Conservation (phyloP, 2,113 vertebrate genomes). For the Anhinga rufa region DNA sequence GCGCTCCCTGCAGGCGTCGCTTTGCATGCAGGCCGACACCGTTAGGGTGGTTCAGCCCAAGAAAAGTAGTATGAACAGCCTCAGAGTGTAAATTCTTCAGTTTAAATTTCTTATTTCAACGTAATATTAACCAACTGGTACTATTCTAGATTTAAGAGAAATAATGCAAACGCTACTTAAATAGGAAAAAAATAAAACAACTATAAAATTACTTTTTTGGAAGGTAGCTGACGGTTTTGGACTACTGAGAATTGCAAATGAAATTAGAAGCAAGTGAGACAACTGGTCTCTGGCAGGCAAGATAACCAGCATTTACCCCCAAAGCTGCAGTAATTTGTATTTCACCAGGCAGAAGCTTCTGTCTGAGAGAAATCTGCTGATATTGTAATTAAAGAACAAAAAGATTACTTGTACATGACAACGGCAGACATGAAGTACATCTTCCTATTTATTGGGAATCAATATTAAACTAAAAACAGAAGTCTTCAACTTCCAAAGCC, state of each 20-base stretch:
- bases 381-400: neutral
- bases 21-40: rapidly evolving
- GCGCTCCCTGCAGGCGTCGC: no score
- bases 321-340: neutral
- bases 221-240: neutral
- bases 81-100: neutral
- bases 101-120: neutral
- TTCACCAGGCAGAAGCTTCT: neutral
- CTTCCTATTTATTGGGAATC: neutral
- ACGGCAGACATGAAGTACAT: neutral
- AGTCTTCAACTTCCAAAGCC: neutral
- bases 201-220: neutral
- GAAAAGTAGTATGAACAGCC: neutral
- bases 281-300: neutral
- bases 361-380: neutral
- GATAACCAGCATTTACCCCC: neutral
- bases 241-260: neutral
- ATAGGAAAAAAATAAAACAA: neutral
- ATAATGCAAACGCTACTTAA: neutral
- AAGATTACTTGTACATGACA: neutral
- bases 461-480: neutral
- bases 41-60: neutral
- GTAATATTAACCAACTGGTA: neutral
- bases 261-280: neutral
- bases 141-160: neutral